A percentile compares a stretch with the other conserved stretches of the same genome.
phyloP scores from a whole-genome alignment of 2,888 invertebrate species.

The Leptogaster cylindrica region DNA sequence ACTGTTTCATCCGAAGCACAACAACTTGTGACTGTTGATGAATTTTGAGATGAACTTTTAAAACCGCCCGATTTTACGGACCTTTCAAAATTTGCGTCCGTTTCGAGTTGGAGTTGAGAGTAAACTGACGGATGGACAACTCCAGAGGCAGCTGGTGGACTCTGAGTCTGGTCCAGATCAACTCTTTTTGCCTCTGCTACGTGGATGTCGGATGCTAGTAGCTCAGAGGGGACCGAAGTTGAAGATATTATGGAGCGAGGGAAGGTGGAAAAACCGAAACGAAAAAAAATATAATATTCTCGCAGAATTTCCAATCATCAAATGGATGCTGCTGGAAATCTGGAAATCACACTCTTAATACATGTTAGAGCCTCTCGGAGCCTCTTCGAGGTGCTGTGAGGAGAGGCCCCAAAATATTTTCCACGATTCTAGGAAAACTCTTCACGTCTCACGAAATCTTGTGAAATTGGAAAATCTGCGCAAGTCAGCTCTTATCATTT shows the following conservation, averaged over 20 bases:
- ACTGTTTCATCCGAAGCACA: too few species aligned
- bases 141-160: background rate
- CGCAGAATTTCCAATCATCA: slow-evolving; percentile 22
- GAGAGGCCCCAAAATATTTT: too few species aligned
- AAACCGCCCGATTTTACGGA: slow-evolving; percentile 1
- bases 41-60: background rate
- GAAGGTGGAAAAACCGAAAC: background rate
- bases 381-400: background rate
- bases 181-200: slow-evolving; percentile 11
- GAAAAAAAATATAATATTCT: too few species aligned
- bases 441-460: background rate
- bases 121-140: slow-evolving; percentile 53
- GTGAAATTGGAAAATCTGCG: slow-evolving; percentile 1
- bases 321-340: slow-evolving; percentile 7
- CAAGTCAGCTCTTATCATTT: slow-evolving; percentile 27
- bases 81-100: slow-evolving; percentile 53
- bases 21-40: too few species aligned
- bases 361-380: background rate
- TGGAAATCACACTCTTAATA: slow-evolving; percentile 20
- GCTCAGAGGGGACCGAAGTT: background rate
- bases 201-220: slow-evolving; percentile 6
- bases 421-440: slow-evolving; percentile 11
- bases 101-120: slow-evolving; percentile 57
- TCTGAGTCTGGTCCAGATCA: slow-evolving; percentile 13
- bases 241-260: background rate